Conservation (phyloP, 2,797 vertebrate species). For the Sorex maritimensis region DNA sequence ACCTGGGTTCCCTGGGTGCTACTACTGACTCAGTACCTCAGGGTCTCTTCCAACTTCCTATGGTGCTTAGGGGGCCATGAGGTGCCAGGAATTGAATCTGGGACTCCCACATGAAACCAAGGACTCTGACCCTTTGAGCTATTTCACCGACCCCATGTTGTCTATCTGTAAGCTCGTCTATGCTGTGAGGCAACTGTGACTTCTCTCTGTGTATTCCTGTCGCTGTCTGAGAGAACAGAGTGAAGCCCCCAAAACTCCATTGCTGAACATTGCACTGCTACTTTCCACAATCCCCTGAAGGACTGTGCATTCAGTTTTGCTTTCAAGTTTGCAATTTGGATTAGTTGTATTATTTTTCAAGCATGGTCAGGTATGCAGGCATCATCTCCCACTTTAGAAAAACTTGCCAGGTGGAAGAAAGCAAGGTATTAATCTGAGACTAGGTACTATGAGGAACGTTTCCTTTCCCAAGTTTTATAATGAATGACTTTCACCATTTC, state of each 20-base stretch:
- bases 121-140: no score
- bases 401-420: neutral
- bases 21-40: no score
- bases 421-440: neutral
- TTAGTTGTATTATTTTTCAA: neutral
- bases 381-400: neutral
- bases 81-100: no score
- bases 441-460: neutral
- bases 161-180: constrained; percentile 60
- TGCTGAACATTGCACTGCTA: fast-evolving
- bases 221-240: neutral
- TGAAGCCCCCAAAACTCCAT: neutral
- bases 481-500: neutral
- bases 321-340: neutral
- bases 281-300: neutral
- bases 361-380: neutral
- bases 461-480: neutral
- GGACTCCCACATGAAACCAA: no score
- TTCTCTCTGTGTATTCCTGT: neutral
- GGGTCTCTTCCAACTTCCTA: no score
- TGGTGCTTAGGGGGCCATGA: no score
- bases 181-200: constrained; percentile 24
- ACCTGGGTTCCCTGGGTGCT: no score
- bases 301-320: neutral
- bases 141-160: neutral